These are phyloP conservation scores for Hestina assimilis DNA, from an alignment of 1,140 invertebrate species.

Conservation along the genomic window DNA sequence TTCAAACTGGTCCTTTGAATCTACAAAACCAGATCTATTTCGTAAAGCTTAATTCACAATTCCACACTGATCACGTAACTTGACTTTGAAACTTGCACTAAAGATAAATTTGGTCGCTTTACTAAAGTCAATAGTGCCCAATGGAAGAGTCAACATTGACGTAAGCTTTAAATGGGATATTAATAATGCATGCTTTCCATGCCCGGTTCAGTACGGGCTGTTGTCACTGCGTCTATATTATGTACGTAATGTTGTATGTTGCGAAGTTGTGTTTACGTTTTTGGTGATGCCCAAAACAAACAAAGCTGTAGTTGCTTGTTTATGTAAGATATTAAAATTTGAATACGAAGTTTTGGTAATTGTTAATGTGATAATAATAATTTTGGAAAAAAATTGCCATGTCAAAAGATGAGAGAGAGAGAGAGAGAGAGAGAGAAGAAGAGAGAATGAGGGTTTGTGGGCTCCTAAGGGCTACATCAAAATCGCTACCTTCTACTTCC, in stretches of 20 bases:
- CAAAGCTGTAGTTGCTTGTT: neutral
- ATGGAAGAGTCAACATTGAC: slow-evolving; percentile 16
- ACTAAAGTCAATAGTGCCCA: slow-evolving; percentile 17
- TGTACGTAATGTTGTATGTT: neutral
- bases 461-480: no score
- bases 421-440: no score
- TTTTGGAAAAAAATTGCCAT: neutral
- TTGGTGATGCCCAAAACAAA: neutral
- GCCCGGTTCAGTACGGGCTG: neutral
- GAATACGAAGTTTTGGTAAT: neutral
- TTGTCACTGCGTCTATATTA: neutral
- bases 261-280: neutral
- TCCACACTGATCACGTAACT: neutral
- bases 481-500: no score
- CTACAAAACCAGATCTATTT: neutral
- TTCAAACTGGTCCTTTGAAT: no score
- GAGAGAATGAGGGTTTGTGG: no score
- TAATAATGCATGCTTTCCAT: slow-evolving; percentile 19
- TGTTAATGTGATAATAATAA: neutral
- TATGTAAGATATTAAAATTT: neutral
- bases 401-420: neutral
- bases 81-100: slow-evolving; percentile 1
- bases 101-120: slow-evolving; percentile 17
- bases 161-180: slow-evolving; percentile 22
- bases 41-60: neutral